These are phyloP conservation scores for Plagodis pulveraria DNA, from an alignment of 2,888 invertebrate species.

Conservation along the genomic window DNA sequence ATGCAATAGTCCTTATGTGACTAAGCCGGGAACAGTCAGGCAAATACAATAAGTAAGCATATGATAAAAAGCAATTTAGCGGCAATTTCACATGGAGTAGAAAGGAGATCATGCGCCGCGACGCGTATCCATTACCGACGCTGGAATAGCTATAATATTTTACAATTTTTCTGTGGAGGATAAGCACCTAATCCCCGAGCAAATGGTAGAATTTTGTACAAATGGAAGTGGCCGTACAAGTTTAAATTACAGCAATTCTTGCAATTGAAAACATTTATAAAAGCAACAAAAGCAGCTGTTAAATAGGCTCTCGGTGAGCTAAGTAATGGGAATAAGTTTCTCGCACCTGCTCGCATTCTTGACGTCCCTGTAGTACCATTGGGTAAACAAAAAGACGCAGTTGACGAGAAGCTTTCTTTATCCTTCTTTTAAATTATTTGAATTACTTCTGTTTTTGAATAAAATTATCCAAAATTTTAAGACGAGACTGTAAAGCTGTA, in stretches of 20 bases:
- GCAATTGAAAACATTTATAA: slow-evolving; percentile 62
- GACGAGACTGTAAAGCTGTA: background rate
- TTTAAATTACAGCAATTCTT: slow-evolving; percentile 63
- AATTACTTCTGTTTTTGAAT: background rate
- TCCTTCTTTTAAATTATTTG: background rate
- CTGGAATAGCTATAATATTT: slow-evolving; percentile 28
- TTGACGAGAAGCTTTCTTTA: slow-evolving; percentile 6
- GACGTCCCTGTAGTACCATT: slow-evolving; percentile 40
- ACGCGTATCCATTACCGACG: slow-evolving; percentile 30
- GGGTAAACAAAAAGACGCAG: slow-evolving; percentile 27
- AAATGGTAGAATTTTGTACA: slow-evolving; percentile 45
- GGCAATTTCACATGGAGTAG: slow-evolving; percentile 26
- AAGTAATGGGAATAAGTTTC: slow-evolving; percentile 63
- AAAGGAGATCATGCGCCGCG: slow-evolving; percentile 28
- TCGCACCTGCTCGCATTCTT: slow-evolving; percentile 63
- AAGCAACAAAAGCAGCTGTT: slow-evolving; percentile 57
- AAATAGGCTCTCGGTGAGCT: slow-evolving; percentile 53
- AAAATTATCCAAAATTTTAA: background rate
- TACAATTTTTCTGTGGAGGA: slow-evolving; percentile 29
- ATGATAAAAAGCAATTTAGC: slow-evolving; percentile 26
- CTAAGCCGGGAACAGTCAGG: slow-evolving; percentile 1
- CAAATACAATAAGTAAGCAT: no score
- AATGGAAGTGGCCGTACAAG: slow-evolving; percentile 55
- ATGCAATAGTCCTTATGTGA: no score
- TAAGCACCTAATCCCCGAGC: slow-evolving; percentile 38